Percentiles rank a stretch among this genome's conserved stretches.
These are phyloP conservation scores for Emberiza fucata DNA, from an alignment of 2,113 vertebrate species.

Conservation along the genomic window DNA sequence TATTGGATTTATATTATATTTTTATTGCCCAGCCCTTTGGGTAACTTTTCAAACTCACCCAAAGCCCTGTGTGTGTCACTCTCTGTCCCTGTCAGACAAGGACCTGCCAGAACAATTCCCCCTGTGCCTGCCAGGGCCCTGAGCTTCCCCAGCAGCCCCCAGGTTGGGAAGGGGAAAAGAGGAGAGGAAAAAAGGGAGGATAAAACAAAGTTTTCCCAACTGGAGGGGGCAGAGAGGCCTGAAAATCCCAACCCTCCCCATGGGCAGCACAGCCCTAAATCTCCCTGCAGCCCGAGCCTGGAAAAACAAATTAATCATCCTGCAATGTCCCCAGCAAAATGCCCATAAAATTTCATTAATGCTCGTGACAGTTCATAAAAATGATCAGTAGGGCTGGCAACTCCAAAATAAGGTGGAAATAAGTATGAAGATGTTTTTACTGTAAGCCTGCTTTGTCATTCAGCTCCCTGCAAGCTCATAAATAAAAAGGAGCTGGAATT, in stretches of 20 bases:
- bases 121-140: background rate
- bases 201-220: background rate
- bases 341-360: conserved; percentile 50
- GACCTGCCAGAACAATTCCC: too few relatives aligned
- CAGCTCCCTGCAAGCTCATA: background rate
- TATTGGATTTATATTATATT: background rate
- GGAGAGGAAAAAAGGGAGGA: background rate
- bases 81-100: background rate
- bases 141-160: background rate
- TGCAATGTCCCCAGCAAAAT: conserved; percentile 35
- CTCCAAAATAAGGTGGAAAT: conserved; percentile 55
- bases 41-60: background rate
- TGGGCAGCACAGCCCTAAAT: background rate
- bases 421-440: conserved; percentile 56
- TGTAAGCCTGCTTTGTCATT: conserved; percentile 21
- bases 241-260: background rate
- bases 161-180: background rate
- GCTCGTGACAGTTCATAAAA: conserved; percentile 51
- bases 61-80: too few relatives aligned
- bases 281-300: background rate
- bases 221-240: background rate
- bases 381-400: conserved; percentile 49
- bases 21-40: background rate
- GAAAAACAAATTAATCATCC: background rate
- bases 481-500: background rate